Base-by-base conservation (phyloP, 37 sponge, comb jelly and placozoan genomes). In the Crambe crambe region DNA sequence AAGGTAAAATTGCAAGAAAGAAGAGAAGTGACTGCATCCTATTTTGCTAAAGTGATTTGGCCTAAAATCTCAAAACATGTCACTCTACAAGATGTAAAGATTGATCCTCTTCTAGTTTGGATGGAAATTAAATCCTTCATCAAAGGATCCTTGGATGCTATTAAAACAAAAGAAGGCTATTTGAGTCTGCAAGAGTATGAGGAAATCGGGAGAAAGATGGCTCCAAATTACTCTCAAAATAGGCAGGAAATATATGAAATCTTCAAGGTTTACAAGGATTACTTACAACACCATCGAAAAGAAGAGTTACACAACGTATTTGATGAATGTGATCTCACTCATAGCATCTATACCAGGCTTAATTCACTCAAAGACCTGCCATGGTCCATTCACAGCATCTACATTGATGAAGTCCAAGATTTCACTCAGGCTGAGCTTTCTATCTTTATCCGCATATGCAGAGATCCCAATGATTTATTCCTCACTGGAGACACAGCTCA, bases 371-470 rank as follows among this genome's bases (percentile, higher is more conserved):
- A 63, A 27, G 83, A 85, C 9, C 36, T 87, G 1, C 58, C 68
- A 9, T 87, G 84, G 74, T 70, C 68, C 0, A 22, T 90, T 12
- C 89, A 94, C 44, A 37, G 72, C 43, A 34, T 94, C 17, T 94
- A 90, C 59, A 76, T 94, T 63, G 95, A 94, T 58, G 95, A 94
- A 38, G 89, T 87, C 0, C 94, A 93, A 63, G 94, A 93, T 51
- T 93, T 93, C 77, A 93, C 94, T 34, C 86, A 93, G 73, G 94
- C 91, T 63, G 95, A 94, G 34, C 73, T 94, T 6, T 78, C 73
- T 2, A 64, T 94, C 12, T 32, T 94, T 12, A 35, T 90, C 2
- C 43, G 70, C 1, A 70, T 70, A 23, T 86, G 91, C 34, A 42
- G 66, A 35, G 59, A 81, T 35, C 89, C 95, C 21, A 94, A 90